These are phyloP conservation scores for Pseudorectes ferrugineus DNA, from an alignment of 2,113 vertebrate genomes.

Conservation along the genomic window DNA sequence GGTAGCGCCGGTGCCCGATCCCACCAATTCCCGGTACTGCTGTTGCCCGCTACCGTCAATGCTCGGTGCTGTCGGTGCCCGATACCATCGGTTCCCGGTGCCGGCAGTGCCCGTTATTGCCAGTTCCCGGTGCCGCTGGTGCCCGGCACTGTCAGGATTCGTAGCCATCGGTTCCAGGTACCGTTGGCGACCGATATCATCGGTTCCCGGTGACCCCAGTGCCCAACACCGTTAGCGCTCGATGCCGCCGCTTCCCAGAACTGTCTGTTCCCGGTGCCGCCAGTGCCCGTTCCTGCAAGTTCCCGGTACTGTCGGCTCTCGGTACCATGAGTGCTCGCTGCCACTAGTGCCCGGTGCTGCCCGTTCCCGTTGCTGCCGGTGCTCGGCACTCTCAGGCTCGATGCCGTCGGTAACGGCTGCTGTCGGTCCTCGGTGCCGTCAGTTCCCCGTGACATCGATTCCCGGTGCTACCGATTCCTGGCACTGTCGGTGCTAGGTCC, in stretches of 20 bases:
- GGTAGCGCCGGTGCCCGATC: not conserved
- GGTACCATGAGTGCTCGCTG: not conserved
- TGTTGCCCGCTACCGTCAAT: not conserved
- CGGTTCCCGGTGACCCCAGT: not conserved
- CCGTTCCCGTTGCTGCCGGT: not conserved
- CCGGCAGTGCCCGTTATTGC: too few species aligned
- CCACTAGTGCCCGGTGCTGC: not conserved
- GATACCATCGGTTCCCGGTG: not conserved
- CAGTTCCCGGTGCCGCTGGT: not conserved
- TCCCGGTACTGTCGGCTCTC: not conserved
- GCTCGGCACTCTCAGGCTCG: not conserved
- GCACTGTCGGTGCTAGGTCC: not conserved
- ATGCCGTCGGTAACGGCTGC: not conserved
- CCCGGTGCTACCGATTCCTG: not conserved
- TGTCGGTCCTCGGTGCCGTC: not conserved
- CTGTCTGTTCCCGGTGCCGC: not conserved
- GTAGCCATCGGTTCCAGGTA: not conserved
- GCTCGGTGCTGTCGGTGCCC: not conserved
- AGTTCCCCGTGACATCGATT: not conserved
- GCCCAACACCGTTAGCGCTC: not conserved
- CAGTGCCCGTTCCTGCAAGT: not conserved
- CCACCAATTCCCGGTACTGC: not conserved
- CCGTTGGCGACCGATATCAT: not conserved
- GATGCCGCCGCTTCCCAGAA: not conserved
- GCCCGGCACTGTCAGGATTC: not conserved